Base-by-base conservation (phyloP, 2,113 vertebrate species). In the Sylvia atricapilla region DNA sequence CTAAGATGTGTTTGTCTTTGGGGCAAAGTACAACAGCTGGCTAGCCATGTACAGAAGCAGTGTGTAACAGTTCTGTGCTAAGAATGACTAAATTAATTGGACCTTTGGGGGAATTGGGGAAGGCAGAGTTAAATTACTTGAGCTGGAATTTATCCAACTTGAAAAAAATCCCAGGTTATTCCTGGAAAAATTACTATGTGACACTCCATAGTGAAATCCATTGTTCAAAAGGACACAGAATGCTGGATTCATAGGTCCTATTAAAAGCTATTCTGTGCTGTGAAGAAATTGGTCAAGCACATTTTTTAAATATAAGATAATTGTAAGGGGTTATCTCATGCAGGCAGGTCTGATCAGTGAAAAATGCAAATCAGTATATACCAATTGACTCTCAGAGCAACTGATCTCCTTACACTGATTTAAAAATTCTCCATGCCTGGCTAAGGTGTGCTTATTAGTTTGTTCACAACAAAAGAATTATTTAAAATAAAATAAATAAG, bases 61-160 rank as follows among this genome's bases (percentile, higher is more conserved):
- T 37, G 28, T 58, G 21, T 59, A 91, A 92, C 33, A 50, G 82
- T 79, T 85, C 86, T 70, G 79, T 46, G 43, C 58, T 87, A 76
- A 74, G 60, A 92, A 83, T 46, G 74, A 68, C 52, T 78, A 80
- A 94, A 89, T 89, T 97, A 95, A 96, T 92, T 95, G 75, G 89
- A 73, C 78, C 84, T 95, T 76, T 74, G 46, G 60, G 89, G 59
- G 16, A 92, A 70, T 0, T 87, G 43, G 68, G 39, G 39, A 79
- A 91, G 15, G 30, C 50, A 93, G 50, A 93, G 75, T 86, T 58
- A 66, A 92, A 94, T 94, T 94, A 95, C 44, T 74, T 63, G 58
- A 73, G 16, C 72, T 95, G 64, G 58, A 89, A 93, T 91, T 79
- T 88, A 62, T 86, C 64, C 74, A 83, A 39, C 30, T n/a, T 66